Evolutionary conservation across 2,888 invertebrate species (phyloP).

Genomic region (Erynnis tages): DNA sequence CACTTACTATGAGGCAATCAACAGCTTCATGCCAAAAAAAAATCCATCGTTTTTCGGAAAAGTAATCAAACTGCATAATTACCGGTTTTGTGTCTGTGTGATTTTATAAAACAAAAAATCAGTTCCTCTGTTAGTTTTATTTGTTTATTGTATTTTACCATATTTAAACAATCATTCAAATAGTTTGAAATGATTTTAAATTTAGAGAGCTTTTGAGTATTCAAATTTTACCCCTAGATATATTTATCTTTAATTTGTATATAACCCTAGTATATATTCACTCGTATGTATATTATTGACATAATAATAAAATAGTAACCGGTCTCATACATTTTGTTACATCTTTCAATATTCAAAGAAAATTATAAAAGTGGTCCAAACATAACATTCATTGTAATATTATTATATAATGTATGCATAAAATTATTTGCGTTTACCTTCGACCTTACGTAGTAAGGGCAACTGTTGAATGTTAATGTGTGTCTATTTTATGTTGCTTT

Average conservation of each 20-base stretch:
- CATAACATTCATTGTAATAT: constrained; percentile 9
- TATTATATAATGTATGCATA: constrained; percentile 3
- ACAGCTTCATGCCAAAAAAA: too few species aligned
- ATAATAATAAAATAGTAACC: constrained; percentile 17
- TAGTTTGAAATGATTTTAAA: background rate
- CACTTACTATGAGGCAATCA: too few species aligned
- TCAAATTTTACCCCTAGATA: constrained; percentile 45
- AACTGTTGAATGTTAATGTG: constrained; percentile 6
- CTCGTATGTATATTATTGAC: constrained; percentile 4
- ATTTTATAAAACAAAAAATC: too few species aligned
- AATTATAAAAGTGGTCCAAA: constrained; percentile 22
- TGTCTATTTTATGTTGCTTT: constrained; percentile 13
- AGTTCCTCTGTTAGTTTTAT: too few species aligned
- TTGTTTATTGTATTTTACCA: background rate
- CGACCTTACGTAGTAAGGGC: constrained; percentile 5
- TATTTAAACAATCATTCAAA: background rate
- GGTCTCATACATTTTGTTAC: background rate
- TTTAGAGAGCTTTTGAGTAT: constrained; percentile 9
- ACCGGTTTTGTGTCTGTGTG: too few species aligned
- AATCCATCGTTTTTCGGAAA: too few species aligned
- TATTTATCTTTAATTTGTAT: constrained; percentile 64
- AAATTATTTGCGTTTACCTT: constrained; percentile 18
- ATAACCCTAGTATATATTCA: constrained; percentile 64
- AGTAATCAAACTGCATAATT: too few species aligned
- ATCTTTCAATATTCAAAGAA: constrained; percentile 13